phyloP scores from a whole-genome alignment of 2,797 vertebrate species.

The Taenioides sp. region DNA sequence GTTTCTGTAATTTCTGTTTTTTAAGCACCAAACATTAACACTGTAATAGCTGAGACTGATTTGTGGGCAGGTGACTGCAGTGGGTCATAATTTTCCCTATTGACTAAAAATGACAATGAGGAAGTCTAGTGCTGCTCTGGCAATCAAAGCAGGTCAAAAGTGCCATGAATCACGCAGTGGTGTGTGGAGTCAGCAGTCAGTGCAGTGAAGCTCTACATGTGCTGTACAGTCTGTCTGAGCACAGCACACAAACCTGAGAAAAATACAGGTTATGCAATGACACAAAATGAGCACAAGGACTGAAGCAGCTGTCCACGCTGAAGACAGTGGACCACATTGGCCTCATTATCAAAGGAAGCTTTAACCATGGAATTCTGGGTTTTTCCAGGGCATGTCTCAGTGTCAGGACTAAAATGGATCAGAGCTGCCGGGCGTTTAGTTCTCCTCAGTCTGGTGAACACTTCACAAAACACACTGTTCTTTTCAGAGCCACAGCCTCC shows the following conservation, averaged over 20 bases:
- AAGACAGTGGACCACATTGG: constrained; percentile 13
- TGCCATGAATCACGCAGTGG: constrained; percentile 47
- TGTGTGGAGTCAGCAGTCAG: constrained; percentile 28
- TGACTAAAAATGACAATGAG: constrained; percentile 5
- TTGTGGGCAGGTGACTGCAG: background rate
- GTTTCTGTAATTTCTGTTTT: background rate
- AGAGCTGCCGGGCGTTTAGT: background rate
- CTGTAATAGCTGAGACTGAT: background rate
- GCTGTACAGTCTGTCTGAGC: constrained; percentile 21
- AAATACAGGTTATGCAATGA: constrained; percentile 33
- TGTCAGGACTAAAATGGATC: constrained; percentile 20
- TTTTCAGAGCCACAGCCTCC: constrained; percentile 8
- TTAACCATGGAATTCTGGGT: background rate
- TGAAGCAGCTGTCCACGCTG: background rate
- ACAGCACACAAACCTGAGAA: constrained; percentile 24
- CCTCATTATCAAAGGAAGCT: background rate
- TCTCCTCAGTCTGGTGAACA: constrained; percentile 18
- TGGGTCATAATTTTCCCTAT: background rate
- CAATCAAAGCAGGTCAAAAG: constrained; percentile 45
- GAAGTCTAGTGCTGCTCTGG: background rate
- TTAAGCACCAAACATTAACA: background rate
- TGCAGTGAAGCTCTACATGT: constrained; percentile 22
- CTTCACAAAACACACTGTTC: constrained; percentile 36
- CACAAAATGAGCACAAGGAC: constrained; percentile 14
- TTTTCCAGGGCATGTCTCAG: background rate